A percentile compares a stretch with the other conserved stretches of the same genome.
Conservation (phyloP, 2,797 vertebrate genomes). For the Bovichtus variegatus region DNA sequence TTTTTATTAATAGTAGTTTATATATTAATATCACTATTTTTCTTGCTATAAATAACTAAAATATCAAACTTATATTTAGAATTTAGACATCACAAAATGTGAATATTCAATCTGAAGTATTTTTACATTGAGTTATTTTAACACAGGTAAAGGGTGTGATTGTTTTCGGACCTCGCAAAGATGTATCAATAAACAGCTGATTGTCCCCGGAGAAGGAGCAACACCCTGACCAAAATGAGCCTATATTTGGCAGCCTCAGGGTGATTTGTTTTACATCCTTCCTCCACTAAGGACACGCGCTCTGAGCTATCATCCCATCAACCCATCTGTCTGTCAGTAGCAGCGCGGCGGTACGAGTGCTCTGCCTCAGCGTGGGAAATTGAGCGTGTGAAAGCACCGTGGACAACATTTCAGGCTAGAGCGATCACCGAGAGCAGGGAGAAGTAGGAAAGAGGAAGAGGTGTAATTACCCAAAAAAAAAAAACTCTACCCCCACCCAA, state of each 20-base stretch:
- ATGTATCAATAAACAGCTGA: background rate
- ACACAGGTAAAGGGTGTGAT: background rate
- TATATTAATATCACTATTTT: background rate
- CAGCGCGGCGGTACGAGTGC: constrained; percentile 31
- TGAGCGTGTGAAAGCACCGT: constrained; percentile 85
- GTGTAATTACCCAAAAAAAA: constrained; percentile 75
- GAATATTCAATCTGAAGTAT: background rate
- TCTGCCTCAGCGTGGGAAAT: constrained; percentile 85
- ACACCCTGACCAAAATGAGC: background rate
- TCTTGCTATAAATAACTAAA: background rate
- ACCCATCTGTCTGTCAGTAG: constrained; percentile 60
- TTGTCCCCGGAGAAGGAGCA: background rate
- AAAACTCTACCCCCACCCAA: constrained; percentile 23
- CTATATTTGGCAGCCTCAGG: background rate
- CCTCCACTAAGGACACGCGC: background rate
- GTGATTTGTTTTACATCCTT: constrained; percentile 7
- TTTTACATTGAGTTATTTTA: background rate
- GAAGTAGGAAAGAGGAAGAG: constrained; percentile 85
- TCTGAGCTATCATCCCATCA: constrained; percentile 59
- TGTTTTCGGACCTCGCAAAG: background rate
- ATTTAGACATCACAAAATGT: background rate
- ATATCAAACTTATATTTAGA: background rate
- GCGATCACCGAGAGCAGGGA: constrained; percentile 80
- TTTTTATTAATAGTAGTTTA: background rate
- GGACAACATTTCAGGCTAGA: constrained; percentile 85